Evolutionary conservation across 2,113 vertebrate genomes (phyloP), one percentile per base, ranked within the genome.

Genomic region (Nothoprocta pentlandii): DNA sequence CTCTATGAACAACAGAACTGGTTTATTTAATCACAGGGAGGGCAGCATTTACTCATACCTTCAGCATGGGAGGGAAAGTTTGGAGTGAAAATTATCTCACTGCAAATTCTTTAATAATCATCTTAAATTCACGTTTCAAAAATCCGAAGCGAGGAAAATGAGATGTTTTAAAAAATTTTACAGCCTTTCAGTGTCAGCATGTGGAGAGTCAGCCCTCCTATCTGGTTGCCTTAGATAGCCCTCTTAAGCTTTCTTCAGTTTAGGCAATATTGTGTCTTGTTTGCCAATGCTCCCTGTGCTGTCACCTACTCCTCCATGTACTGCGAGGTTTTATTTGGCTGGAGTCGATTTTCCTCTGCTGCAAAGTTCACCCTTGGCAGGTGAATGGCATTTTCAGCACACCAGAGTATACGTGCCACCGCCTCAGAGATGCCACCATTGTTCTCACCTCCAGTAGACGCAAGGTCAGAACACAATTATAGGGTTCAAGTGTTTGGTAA

Each of bases 381-480:
- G 80, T 78, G 80, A 93, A 90, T 69, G 75, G 82, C 88, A 87
- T 95, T 95, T 94, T 89, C 59, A 73, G 92, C 78, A 63, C 46
- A 66, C 47, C 41, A 41, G 84, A 76, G n/a, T 85, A 64, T 39
- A 53, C 26, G 54, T 56, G 54, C 54, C 28, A 58, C 54, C 9
- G 16, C 30, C 32, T 17, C 54, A 32, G 54, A 32, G 54, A 58
- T 19, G 54, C 54, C 54, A 32, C 69, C 93, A 58, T 95, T 88
- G 92, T 75, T 73, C 77, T 87, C 90, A 93, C 93, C 88, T 89
- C 85, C 36, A 77, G 90, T 87, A 92, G 85, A 92, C 32, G 53
- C 83, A 94, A 94, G 94, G 96, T 95, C 95, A 94, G 86, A 85
- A 93, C 58, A 93, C 95, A 96, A 94, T 95, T 96, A 97, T 78